Base-by-base conservation (phyloP, 1,140 invertebrate species). In the Gryllus bimaculatus region DNA sequence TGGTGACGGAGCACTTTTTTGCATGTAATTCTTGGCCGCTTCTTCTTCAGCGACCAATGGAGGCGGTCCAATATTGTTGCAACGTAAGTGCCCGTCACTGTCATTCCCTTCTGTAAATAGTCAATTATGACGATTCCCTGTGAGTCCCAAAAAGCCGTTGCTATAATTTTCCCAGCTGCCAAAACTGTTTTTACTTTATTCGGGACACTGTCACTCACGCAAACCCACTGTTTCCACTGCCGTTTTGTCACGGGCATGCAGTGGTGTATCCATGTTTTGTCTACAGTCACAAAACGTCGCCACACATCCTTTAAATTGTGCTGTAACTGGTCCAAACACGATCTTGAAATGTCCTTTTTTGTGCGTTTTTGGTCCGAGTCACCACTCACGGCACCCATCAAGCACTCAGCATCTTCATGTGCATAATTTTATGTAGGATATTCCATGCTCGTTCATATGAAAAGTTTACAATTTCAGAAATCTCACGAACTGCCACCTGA, bases 91-190 rank as follows among this genome's bases (percentile, higher is more conserved):
- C 80, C 81, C 18, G 74, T 86, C 82, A 86, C 87, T 82, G 84
- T 85, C 84, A 83, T 84, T 83, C 82, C 82, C 84, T 82, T 85
- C 84, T 85, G 83, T 85, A 88, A 85, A 83, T 87, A 88, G 84
- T 88, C 85, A 79, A 84, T 84, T 79, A 86, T 83, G 10, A 86
- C 79, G 75, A 84, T 82, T 83, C 82, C 83, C 81, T 82, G 81
- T 80, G 82, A 79, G 83, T 84, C 83, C 85, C 83, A 85, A 81
- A 85, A 85, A 82, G 84, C 82, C 15, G 82, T 81, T 12, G 82
- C 82, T 81, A 84, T 83, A 10, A 83, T 84, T 81, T 86, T 85
- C 26, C 82, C 83, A 75, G 82, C 81, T 18, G 79, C 83, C 66
- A 74, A 66, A 74, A 80, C 78, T 73, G 78, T 82, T 76, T 85